Conservation (phyloP, 30 jellyfish, hydroid and myxozoan species). For the Sanderia malayensis region DNA sequence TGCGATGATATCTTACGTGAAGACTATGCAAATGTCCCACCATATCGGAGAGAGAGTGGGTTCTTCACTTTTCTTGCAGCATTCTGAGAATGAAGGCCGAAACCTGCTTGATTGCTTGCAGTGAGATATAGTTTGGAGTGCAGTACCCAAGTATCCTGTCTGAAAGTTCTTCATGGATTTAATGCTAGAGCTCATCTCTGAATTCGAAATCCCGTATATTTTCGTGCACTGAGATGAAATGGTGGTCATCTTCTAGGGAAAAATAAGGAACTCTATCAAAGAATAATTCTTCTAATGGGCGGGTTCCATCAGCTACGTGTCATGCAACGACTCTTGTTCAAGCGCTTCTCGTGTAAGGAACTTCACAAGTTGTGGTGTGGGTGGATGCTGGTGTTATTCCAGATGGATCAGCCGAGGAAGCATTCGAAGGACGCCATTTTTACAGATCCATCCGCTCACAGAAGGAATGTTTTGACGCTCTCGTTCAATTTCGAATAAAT, state of each 20-base stretch:
- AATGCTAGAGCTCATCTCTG: background rate
- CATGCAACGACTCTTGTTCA: constrained; percentile 1
- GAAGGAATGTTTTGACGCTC: background rate
- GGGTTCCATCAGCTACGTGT: constrained; percentile 8
- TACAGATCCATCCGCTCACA: background rate
- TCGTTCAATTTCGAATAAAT: background rate
- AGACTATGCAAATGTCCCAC: background rate
- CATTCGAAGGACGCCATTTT: background rate
- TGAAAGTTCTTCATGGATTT: background rate
- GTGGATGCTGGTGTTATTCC: background rate
- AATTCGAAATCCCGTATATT: background rate
- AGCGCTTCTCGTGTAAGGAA: background rate
- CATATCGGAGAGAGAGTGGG: background rate
- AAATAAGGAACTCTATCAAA: background rate
- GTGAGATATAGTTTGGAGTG: background rate
- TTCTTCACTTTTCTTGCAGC: background rate
- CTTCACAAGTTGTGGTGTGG: constrained; percentile 2
- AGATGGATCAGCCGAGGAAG: background rate
- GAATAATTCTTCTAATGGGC: constrained; percentile 21
- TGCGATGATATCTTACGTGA: background rate
- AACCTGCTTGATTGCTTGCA: background rate
- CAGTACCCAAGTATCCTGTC: background rate
- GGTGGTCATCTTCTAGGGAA: constrained; percentile 15
- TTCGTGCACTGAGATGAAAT: constrained; percentile 20
- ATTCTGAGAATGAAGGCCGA: background rate